A percentile compares a stretch with the other conserved stretches of the same genome.
These are phyloP conservation scores for Oophaga pumilio DNA, from an alignment of 2,113 vertebrate genomes.

Conservation along the genomic window DNA sequence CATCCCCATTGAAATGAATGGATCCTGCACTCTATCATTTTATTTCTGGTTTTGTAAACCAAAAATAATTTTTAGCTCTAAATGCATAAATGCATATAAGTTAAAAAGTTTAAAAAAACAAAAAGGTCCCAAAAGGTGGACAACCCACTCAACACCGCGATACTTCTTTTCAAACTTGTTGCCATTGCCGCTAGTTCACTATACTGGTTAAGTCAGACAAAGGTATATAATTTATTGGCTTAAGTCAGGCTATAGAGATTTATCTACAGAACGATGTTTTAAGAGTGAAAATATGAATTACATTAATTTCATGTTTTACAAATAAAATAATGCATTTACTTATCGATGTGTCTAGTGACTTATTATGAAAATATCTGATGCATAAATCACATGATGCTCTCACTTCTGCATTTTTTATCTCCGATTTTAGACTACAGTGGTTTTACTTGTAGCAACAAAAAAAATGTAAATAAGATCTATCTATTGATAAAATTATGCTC, in stretches of 20 bases:
- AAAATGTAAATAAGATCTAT: no score
- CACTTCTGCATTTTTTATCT: neutral
- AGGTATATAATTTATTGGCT: slow-evolving; percentile 55
- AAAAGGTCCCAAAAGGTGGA: no score
- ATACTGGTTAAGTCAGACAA: slow-evolving; percentile 8
- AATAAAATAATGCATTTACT: slow-evolving; percentile 55
- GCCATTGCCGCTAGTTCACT: slow-evolving; percentile 59
- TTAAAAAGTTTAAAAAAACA: no score
- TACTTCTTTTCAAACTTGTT: slow-evolving; percentile 46
- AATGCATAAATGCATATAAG: no score
- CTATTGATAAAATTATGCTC: no score
- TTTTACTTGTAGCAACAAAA: no score
- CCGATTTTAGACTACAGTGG: neutral
- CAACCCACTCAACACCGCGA: slow-evolving; percentile 26
- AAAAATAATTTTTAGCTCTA: no score
- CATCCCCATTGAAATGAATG: no score
- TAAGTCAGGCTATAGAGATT: slow-evolving; percentile 31
- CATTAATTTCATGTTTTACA: slow-evolving; percentile 59
- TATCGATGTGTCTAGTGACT: neutral
- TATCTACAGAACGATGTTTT: slow-evolving; percentile 38
- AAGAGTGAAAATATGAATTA: slow-evolving; percentile 50
- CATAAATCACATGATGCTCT: neutral
- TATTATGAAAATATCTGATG: neutral
- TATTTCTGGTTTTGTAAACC: no score
- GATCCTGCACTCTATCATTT: no score